Evolutionary conservation across 2,113 vertebrate genomes (phyloP), one percentile per base, ranked within the genome.

Genomic region (Serilophus lunatus): DNA sequence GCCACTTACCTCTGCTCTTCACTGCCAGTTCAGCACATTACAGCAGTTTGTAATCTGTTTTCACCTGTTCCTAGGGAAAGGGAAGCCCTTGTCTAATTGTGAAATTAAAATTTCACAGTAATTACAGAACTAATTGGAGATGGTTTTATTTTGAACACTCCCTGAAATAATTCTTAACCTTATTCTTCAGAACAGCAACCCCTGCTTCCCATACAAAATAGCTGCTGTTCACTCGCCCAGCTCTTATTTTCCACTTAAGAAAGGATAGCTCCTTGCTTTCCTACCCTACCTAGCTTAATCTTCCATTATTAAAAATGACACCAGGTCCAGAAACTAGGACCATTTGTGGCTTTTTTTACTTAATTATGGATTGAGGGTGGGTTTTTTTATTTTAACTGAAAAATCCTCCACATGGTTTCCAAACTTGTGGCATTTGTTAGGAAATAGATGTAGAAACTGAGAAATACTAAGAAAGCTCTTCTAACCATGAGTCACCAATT

Each of bases 381-480:
- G n/a, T 50, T 10, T 35, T 33, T 63, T 64, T 44, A 42, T 54
- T 89, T 86, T 90, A 50, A 81, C 26, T 68, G 59, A 85, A 90
- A 82, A 91, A 70, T 74, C 56, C 18, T 76, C 71, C 56, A 36
- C 79, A 82, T 24, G 56, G 72, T 70, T 95, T 93, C 92, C 82
- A 95, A 94, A 92, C 59, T 83, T 76, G 40, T 60, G 68, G 74
- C 60, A 76, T 82, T 89, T 36, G 8, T 76, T 85, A 85, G 83
- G 61, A 93, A 96, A 79, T 86, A 91, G 70, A 87, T 40, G 42
- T 12, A 87, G 90, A 91, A 91, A 47, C 24, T 0, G 1, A 26
- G 28, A 90, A 93, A 70, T 33, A 19, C 79, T 63, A 93, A 81
- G 79, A 83, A 95, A 92, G 78, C 66, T 87, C 65, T 50, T 68